phyloP scores from a whole-genome alignment of 2,113 vertebrate species.

The rat (Rattus norvegicus) region GRCr8 NC_086037.1:59784001-59784500 shows the following conservation, averaged over 20 bases:
- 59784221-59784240: neutral
- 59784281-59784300: neutral
- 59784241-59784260: neutral
- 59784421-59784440: neutral
- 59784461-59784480: neutral
- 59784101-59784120: neutral
- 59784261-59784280: neutral
- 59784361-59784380: neutral
- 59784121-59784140: neutral
- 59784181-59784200: too few species aligned
- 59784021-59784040: neutral
- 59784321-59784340: neutral
- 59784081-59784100: neutral
- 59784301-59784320: neutral
- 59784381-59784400: neutral
- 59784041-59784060: neutral
- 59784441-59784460: neutral
- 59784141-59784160: neutral
- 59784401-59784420: neutral
- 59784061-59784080: neutral
- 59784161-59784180: too few species aligned
- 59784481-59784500: rapidly evolving
- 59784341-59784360: neutral
- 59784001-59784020: neutral
- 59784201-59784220: rapidly evolving